phyloP scores from a whole-genome alignment of 2,113 vertebrate species.

The Eclectus roratus region DNA sequence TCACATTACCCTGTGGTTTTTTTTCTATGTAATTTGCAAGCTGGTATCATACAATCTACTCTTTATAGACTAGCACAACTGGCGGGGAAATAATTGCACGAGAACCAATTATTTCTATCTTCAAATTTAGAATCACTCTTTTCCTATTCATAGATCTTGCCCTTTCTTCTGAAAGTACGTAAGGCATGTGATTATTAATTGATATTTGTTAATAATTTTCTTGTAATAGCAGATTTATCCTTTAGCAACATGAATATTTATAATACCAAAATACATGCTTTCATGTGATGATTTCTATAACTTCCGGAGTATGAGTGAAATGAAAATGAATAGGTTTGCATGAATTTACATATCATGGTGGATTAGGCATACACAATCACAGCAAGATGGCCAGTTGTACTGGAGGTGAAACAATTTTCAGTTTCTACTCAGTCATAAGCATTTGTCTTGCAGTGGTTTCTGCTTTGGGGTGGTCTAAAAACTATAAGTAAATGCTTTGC shows the following conservation, averaged over 20 bases:
- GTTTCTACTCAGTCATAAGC: background rate
- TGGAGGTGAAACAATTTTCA: background rate
- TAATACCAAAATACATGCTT: background rate
- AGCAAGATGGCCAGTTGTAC: background rate
- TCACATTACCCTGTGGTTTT: background rate
- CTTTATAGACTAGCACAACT: background rate
- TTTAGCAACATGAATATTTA: background rate
- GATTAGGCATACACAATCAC: background rate
- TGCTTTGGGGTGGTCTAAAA: background rate
- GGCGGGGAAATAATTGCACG: slow-evolving; percentile 9
- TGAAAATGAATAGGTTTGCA: background rate
- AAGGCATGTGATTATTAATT: background rate
- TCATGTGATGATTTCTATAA: background rate
- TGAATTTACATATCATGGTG: background rate
- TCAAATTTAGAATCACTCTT: background rate
- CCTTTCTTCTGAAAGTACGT: background rate
- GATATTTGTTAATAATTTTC: background rate
- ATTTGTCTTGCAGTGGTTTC: background rate
- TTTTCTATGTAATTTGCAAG: slow-evolving; percentile 25
- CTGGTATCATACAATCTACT: background rate
- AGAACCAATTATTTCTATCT: slow-evolving; percentile 10
- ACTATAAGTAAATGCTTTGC: background rate
- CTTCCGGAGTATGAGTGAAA: background rate
- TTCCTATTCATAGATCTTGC: background rate
- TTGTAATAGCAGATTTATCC: background rate